These are phyloP conservation scores for Pardalotus punctatus DNA, from an alignment of 2,113 vertebrate species.

Conservation along the genomic window DNA sequence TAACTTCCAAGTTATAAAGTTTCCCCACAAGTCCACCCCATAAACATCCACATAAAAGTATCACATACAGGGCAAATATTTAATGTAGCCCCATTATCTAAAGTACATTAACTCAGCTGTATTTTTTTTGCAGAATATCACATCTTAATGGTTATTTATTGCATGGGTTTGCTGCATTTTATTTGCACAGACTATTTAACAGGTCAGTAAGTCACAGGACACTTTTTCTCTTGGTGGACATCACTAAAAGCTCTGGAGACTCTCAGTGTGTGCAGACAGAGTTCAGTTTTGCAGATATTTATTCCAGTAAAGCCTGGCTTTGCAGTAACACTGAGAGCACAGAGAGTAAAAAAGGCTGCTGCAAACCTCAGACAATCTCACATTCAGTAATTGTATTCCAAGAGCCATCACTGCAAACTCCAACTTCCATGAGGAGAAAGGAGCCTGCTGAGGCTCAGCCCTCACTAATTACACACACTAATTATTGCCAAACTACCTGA, in stretches of 20 bases:
- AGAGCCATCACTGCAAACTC: background rate
- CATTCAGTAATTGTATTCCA: background rate
- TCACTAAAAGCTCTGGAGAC: background rate
- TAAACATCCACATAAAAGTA: background rate
- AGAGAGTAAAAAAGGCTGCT: background rate
- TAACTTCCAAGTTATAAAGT: background rate
- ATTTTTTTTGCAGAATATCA: background rate
- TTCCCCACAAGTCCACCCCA: background rate
- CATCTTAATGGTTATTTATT: background rate
- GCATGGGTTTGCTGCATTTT: background rate
- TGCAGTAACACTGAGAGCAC: background rate
- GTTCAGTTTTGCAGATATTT: background rate
- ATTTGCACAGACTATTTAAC: background rate
- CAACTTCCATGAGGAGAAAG: fast-evolving
- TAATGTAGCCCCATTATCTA: fast-evolving
- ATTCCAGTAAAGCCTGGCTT: background rate
- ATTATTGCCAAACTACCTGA: background rate
- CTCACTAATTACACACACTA: background rate
- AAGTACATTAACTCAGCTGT: background rate
- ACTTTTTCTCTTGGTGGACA: background rate
- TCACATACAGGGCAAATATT: background rate
- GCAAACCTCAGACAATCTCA: background rate
- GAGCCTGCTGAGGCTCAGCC: background rate
- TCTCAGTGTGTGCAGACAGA: background rate
- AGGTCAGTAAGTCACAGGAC: background rate